Evolutionary conservation across 2,888 invertebrate species (phyloP).

Genomic region (Xylophagus ater): DNA sequence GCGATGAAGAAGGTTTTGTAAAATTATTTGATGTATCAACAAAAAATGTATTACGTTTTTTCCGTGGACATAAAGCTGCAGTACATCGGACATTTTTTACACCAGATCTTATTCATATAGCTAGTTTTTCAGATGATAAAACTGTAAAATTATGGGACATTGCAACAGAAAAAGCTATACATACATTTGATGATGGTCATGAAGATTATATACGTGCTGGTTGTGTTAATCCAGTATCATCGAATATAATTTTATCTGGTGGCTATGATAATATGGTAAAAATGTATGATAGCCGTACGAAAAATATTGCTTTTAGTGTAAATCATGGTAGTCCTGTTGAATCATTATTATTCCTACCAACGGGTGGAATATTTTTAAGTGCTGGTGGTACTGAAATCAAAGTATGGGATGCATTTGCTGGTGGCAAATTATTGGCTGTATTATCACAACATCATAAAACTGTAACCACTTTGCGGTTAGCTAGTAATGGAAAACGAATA

Average conservation of each 20-base stretch:
- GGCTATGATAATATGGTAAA: slow-evolving; percentile 82
- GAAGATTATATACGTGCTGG: slow-evolving; percentile 78
- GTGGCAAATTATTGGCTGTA: slow-evolving; percentile 71
- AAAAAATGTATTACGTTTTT: slow-evolving; percentile 70
- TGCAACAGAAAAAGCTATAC: slow-evolving; percentile 62
- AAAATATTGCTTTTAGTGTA: slow-evolving; percentile 56
- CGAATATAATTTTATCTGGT: slow-evolving; percentile 69
- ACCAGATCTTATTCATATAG: slow-evolving; percentile 61
- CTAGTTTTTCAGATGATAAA: slow-evolving; percentile 88
- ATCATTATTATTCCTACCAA: slow-evolving; percentile 74
- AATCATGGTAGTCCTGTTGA: slow-evolving; percentile 88
- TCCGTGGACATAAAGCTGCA: slow-evolving; percentile 70
- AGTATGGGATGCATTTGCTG: slow-evolving; percentile 87
- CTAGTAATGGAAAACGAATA: slow-evolving; percentile 68
- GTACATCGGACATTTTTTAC: slow-evolving; percentile 76
- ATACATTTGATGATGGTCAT: slow-evolving; percentile 54
- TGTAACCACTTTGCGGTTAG: slow-evolving; percentile 74
- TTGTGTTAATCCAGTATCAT: slow-evolving; percentile 61
- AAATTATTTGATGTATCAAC: slow-evolving; percentile 81
- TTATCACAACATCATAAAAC: slow-evolving; percentile 93
- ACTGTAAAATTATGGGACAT: slow-evolving; percentile 84
- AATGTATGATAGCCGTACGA: slow-evolving; percentile 74
- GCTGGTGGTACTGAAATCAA: slow-evolving; percentile 85
- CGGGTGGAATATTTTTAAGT: slow-evolving; percentile 81
- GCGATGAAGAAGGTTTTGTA: slow-evolving; percentile 79